phyloP scores from a whole-genome alignment of 2,113 vertebrate species.

The Chelonoidis abingdonii region DNA sequence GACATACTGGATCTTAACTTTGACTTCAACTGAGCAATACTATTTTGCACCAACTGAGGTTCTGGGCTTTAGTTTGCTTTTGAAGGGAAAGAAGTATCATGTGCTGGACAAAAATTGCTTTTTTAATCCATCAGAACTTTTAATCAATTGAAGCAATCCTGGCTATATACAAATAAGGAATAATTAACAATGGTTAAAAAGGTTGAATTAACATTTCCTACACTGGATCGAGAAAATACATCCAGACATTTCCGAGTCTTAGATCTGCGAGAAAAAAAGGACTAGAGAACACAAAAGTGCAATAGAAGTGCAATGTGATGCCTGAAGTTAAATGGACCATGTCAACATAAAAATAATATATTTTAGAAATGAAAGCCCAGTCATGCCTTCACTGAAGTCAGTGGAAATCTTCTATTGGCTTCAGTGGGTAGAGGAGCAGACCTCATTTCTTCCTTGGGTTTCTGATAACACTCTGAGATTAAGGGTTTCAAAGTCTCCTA shows the following conservation, averaged over 20 bases:
- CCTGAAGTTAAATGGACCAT: not conserved
- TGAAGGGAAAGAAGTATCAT: not conserved
- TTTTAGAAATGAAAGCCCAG: not conserved
- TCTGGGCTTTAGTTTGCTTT: not conserved
- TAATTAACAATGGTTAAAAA: not conserved
- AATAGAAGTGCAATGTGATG: not conserved
- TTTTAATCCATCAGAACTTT: constrained; percentile 4
- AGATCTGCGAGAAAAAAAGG: not conserved
- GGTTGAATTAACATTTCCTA: not conserved
- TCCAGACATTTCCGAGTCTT: not conserved
- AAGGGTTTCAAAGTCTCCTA: constrained; percentile 40
- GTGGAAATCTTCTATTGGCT: not conserved
- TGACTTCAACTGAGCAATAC: fast-evolving
- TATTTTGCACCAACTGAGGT: not conserved
- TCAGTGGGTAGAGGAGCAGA: constrained; percentile 1
- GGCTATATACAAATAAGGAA: not conserved
- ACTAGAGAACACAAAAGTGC: not conserved
- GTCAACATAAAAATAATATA: not conserved
- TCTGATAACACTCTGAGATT: constrained; percentile 13
- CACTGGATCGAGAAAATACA: not conserved
- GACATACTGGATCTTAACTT: not conserved
- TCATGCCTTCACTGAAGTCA: not conserved
- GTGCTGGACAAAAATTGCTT: not conserved
- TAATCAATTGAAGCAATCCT: not conserved
- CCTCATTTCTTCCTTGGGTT: constrained; percentile 29